Conservation (phyloP, 2,888 invertebrate species). For the Hipparchia sbordonii region DNA sequence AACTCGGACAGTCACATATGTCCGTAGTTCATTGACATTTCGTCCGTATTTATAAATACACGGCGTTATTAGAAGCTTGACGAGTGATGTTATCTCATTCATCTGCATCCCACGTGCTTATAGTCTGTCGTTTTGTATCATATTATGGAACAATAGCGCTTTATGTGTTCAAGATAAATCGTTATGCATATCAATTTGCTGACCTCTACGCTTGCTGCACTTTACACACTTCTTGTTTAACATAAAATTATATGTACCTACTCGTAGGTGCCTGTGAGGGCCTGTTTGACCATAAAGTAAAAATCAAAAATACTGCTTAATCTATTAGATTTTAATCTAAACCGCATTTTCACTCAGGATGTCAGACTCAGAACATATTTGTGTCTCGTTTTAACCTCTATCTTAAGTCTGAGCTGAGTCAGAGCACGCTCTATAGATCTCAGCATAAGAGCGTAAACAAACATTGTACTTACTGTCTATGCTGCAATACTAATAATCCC, state of each 20-base stretch:
- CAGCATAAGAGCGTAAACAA: no score
- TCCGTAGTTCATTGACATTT: constrained; percentile 28
- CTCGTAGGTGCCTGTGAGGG: background rate
- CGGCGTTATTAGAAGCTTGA: constrained; percentile 19
- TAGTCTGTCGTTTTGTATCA: constrained; percentile 8
- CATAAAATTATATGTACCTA: no score
- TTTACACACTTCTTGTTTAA: background rate
- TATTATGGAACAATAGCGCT: constrained; percentile 9
- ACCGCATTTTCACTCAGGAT: no score
- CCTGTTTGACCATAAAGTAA: background rate
- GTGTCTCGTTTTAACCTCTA: no score
- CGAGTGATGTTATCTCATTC: constrained; percentile 24
- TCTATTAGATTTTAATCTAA: no score
- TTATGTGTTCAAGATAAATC: constrained; percentile 5
- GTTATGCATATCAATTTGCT: background rate
- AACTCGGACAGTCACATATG: constrained; percentile 20
- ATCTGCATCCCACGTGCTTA: constrained; percentile 17
- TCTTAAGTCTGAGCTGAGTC: no score
- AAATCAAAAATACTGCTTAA: no score
- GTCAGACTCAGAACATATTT: no score
- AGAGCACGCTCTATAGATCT: no score
- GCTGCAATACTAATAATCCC: no score
- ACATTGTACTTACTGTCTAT: no score
- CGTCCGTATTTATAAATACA: constrained; percentile 26
- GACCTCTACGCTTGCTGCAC: background rate